phyloP scores from a whole-genome alignment of 2,113 vertebrate genomes.

The Saguinus midas region DNA sequence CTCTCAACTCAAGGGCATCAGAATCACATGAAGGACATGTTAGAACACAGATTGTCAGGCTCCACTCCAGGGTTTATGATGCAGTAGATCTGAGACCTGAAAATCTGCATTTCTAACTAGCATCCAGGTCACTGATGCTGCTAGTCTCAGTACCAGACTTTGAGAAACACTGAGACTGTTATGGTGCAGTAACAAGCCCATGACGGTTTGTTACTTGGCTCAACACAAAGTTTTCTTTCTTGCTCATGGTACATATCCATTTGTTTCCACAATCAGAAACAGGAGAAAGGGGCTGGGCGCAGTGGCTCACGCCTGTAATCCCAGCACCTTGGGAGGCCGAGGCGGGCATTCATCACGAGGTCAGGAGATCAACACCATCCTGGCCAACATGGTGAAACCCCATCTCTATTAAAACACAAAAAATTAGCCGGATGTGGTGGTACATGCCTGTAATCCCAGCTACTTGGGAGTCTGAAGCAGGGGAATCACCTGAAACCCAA shows the following conservation, averaged over 20 bases:
- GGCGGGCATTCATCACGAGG: too few relatives aligned
- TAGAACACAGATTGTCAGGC: neutral
- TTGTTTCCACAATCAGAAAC: neutral
- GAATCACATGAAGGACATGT: neutral
- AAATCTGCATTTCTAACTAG: neutral
- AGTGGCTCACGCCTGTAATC: too few relatives aligned
- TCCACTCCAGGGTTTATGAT: neutral
- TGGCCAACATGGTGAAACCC: too few relatives aligned
- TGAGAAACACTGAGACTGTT: neutral
- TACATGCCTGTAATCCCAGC: too few relatives aligned
- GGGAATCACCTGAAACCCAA: too few relatives aligned
- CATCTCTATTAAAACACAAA: too few relatives aligned
- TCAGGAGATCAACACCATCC: too few relatives aligned
- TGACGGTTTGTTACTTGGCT: neutral
- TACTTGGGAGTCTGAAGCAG: too few relatives aligned
- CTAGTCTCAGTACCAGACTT: neutral
- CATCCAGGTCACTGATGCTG: neutral
- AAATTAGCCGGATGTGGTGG: too few relatives aligned
- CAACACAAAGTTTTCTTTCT: neutral
- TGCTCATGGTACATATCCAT: rapidly evolving
- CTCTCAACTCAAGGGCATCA: neutral
- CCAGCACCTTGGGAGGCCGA: too few relatives aligned
- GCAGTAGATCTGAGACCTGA: neutral
- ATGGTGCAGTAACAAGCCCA: neutral
- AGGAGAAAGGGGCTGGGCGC: neutral